Evolutionary conservation across 1,140 invertebrate species (phyloP), one percentile per base, ranked within the genome.

Genomic region (Teleopsis dalmanni): DNA sequence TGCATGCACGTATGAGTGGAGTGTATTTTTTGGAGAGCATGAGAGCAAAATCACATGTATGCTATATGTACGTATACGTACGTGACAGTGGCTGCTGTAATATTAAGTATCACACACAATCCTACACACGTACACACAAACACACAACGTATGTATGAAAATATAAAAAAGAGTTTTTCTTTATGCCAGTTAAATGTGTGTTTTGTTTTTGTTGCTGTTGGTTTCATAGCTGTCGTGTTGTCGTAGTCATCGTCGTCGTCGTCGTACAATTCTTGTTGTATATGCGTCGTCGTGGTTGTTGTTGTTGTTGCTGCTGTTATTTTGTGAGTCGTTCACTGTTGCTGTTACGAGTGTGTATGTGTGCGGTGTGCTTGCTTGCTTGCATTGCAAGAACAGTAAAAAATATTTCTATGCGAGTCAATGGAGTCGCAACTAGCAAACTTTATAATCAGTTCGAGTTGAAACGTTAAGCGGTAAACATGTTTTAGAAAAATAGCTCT

Each of bases 381-480:
- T 29, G 46, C 10, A 10, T 48, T 13, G n/a, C n/a, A n/a, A n/a
- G n/a, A n/a, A n/a, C n/a, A n/a, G n/a, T n/a, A n/a, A n/a, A n/a
- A n/a, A n/a, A 56, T 53, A 60, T 67, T 60, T 66, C 60, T 64
- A 59, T 64, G 61, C 63, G 56, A 67, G 59, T 59, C 59, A 66
- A 67, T 64, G 59, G 64, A 64, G 64, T 64, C 57, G 52, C 52
- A 52, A 51, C 49, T 52, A 56, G 53, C 54, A 59, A 62, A 55
- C 59, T 52, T 59, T 60, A 57, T 57, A 66, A 62, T 64, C 64
- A 67, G 53, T 64, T 62, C 55, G 53, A 60, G 50, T 67, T 58
- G 59, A 60, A 67, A 55, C 64, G 64, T 62, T 58, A 59, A 57
- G 64, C 59, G 64, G 61, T 60, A 56, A 67, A 67, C 64, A 67